Conservation (phyloP, 2,113 vertebrate genomes). For the Scolopax mira region DNA sequence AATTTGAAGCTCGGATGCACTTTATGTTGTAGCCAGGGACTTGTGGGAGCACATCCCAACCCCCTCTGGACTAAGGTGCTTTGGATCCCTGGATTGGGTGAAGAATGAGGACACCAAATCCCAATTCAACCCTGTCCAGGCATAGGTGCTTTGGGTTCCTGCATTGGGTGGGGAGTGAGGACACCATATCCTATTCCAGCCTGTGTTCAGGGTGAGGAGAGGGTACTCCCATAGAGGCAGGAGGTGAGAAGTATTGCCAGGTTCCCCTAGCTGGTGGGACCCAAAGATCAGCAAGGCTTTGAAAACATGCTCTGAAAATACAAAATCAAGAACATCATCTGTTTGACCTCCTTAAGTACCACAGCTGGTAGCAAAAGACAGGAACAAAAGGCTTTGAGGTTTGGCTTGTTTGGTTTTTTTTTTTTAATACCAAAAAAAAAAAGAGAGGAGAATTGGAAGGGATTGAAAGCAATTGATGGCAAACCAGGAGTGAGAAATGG, state of each 20-base stretch:
- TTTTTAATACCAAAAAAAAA: background rate
- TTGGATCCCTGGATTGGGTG: background rate
- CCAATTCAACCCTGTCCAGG: background rate
- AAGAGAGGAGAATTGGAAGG: background rate
- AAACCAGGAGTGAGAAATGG: background rate
- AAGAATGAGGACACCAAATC: background rate
- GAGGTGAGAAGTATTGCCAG: background rate
- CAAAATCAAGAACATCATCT: background rate
- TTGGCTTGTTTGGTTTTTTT: background rate
- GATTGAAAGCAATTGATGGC: background rate
- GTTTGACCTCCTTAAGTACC: background rate
- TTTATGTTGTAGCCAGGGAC: background rate
- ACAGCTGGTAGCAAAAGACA: background rate
- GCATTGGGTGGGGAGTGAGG: background rate
- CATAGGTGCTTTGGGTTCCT: background rate
- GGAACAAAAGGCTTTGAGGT: background rate
- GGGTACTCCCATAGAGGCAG: background rate
- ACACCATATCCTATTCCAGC: background rate
- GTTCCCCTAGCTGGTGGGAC: background rate
- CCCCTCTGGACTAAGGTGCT: background rate
- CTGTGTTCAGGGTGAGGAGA: rapidly evolving
- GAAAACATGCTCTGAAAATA: background rate
- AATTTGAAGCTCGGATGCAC: background rate
- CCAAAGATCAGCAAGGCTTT: background rate
- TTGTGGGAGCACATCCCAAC: background rate